phyloP scores from a whole-genome alignment of 2,888 invertebrate species.

The Lydus trimaculatus region DNA sequence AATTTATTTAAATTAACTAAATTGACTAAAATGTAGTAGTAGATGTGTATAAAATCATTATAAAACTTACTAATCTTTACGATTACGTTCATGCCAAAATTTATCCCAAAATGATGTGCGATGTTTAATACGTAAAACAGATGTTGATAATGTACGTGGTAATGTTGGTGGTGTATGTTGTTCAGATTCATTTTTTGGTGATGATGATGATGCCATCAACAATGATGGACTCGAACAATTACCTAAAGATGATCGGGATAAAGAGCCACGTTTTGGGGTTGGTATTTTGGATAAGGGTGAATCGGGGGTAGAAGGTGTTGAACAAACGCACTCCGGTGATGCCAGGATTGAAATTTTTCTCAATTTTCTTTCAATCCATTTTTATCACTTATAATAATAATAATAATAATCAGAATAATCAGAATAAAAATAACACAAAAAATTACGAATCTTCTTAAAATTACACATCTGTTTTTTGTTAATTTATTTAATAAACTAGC shows the following conservation, averaged over 20 bases:
- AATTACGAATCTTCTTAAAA: neutral
- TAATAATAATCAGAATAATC: too few relatives aligned
- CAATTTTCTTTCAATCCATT: neutral
- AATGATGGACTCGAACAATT: conserved; percentile 67
- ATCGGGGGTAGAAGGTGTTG: conserved; percentile 48
- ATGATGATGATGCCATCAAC: conserved; percentile 63
- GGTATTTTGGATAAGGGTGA: conserved; percentile 47
- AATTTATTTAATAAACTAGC: neutral
- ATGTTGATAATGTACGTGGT: conserved; percentile 68
- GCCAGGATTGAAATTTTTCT: conserved; percentile 50
- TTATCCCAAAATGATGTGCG: conserved; percentile 86
- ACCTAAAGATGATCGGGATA: conserved; percentile 55
- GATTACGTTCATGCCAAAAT: conserved; percentile 76
- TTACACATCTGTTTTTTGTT: neutral
- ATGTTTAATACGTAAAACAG: conserved; percentile 79
- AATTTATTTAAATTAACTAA: neutral
- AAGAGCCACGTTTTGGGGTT: conserved; percentile 51
- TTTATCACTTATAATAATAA: neutral
- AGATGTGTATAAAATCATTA: neutral
- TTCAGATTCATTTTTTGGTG: conserved; percentile 56
- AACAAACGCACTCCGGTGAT: conserved; percentile 46
- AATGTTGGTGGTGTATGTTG: conserved; percentile 60
- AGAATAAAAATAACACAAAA: too few relatives aligned
- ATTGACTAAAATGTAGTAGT: neutral
- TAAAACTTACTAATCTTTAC: conserved; percentile 73